Base-by-base conservation (phyloP, 2,888 invertebrate species). In the Caenorhabditis zanzibari region DNA sequence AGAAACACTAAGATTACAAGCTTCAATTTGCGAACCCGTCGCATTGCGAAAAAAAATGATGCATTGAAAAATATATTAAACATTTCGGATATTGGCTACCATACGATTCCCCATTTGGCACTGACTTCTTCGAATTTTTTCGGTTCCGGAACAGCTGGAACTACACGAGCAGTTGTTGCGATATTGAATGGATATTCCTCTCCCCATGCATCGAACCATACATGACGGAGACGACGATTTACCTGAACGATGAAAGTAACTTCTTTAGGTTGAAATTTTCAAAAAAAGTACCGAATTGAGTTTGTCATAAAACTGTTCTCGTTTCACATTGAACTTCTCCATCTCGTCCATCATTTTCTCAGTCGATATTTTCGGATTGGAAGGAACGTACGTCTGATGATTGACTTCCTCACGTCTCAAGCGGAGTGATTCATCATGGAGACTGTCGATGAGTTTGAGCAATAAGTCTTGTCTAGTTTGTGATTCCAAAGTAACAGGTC, bases 191-290 rank as follows among this genome's bases (percentile, higher is more conserved):
- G 84, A 72, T 75, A 84, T 10, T 80, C 76, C 24, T 79, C 56
- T 58, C 74, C 77, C 83, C 83, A 83, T 0, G 71, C 79, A 52
- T 86, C 83, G 19, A 74, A 77, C 90, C 90, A 90, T 26, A 85
- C 88, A 16, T 86, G 85, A 52, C 82, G 82, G 22, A 88, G 86
- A 47, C 87, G 88, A 32, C 82, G 81, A n/a, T 88, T 88, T 19
- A 88, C 82, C 90, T 90, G 72, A 73, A 71, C 24, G 28, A 24
- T 38, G 14, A 64, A 14, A 14, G n/a, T n/a, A n/a, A 7, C 12
- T 12, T 10, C 10, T 38, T 38, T 12, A 12, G 38, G 6, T 12
- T 63, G 19, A 6, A 47, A 24, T 14, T n/a, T n/a, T 22, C 26
- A 52, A 9, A 14, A 35, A n/a, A 14, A 14, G 19, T 38, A 83